Percentiles rank a stretch among this genome's conserved stretches.
These are phyloP conservation scores for Serinus canaria DNA, from an alignment of 2,113 vertebrate species.

Conservation along the genomic window DNA sequence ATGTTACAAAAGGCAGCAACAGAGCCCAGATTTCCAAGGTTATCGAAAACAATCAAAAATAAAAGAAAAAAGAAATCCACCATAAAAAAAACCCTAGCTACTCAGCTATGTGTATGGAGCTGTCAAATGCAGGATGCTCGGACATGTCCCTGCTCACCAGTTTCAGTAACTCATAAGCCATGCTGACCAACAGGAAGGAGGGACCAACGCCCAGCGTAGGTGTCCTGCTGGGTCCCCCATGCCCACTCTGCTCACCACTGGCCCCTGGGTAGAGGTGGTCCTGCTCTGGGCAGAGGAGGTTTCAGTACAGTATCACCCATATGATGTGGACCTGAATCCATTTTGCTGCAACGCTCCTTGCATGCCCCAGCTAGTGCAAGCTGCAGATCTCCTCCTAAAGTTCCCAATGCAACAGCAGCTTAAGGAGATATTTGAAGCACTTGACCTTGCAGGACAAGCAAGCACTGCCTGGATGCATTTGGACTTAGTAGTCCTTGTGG, in stretches of 20 bases:
- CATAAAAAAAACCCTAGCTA: not conserved
- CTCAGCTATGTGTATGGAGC: not conserved
- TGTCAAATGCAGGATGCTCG: not conserved
- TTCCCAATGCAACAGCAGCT: not conserved
- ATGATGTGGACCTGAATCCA: rapidly evolving
- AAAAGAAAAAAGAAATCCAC: not conserved
- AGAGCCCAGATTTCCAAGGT: constrained; percentile 36
- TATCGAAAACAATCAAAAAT: constrained; percentile 15
- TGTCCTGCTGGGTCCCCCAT: not conserved
- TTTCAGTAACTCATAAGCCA: not conserved
- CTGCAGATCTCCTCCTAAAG: not conserved
- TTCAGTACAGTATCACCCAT: not conserved
- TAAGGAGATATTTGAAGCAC: not conserved
- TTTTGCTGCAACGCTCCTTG: not conserved
- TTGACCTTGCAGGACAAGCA: not conserved
- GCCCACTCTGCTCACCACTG: not conserved
- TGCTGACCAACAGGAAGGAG: not conserved
- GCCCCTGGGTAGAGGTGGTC: not conserved
- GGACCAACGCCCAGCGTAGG: rapidly evolving
- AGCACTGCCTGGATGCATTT: not conserved
- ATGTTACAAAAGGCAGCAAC: constrained; percentile 35
- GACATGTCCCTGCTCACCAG: not conserved
- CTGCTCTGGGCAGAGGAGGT: rapidly evolving
- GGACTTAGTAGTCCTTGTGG: not conserved
- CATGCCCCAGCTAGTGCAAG: rapidly evolving